A percentile compares a stretch with the other conserved stretches of the same genome.
Conservation (phyloP, 2,797 vertebrate genomes). For the Betta splendens region DNA sequence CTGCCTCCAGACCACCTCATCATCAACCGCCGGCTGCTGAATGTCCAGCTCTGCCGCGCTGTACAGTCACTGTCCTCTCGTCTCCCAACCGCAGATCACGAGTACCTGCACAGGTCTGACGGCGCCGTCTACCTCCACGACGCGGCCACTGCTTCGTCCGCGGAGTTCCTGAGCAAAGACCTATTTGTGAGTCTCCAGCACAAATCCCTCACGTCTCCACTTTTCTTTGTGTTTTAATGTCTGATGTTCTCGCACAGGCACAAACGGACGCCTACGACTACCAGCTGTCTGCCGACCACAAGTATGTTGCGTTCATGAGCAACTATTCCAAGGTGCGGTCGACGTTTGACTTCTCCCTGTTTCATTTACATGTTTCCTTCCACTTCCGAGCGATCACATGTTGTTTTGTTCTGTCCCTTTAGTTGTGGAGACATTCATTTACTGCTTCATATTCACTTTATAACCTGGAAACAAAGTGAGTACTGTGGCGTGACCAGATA, state of each 20-base stretch:
- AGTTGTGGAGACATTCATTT: conserved; percentile 95
- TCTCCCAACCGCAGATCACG: conserved; percentile 79
- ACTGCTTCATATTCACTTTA: conserved; percentile 90
- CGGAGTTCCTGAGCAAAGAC: conserved; percentile 78
- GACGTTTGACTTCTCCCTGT: not conserved
- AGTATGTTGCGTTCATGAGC: conserved; percentile 89
- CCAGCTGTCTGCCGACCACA: conserved; percentile 85
- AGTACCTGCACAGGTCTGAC: conserved; percentile 84
- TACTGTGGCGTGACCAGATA: not conserved
- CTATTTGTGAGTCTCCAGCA: conserved; percentile 81
- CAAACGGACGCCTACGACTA: conserved; percentile 84
- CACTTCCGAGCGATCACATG: not conserved
- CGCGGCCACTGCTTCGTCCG: conserved; percentile 56
- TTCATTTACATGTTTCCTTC: not conserved
- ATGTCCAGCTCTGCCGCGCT: not conserved
- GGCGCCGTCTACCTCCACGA: conserved; percentile 82
- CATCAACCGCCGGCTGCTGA: too few relatives aligned
- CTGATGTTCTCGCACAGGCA: conserved; percentile 70
- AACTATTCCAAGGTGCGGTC: conserved; percentile 89
- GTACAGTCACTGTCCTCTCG: not conserved
- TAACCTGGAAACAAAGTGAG: conserved; percentile 81
- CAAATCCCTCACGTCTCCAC: too few relatives aligned
- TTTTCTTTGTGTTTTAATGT: too few relatives aligned
- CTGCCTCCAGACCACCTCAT: too few relatives aligned
- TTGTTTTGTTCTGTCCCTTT: conserved; percentile 26